Base-by-base conservation (phyloP, 1,140 invertebrate genomes). In the Myzus persicae region DNA sequence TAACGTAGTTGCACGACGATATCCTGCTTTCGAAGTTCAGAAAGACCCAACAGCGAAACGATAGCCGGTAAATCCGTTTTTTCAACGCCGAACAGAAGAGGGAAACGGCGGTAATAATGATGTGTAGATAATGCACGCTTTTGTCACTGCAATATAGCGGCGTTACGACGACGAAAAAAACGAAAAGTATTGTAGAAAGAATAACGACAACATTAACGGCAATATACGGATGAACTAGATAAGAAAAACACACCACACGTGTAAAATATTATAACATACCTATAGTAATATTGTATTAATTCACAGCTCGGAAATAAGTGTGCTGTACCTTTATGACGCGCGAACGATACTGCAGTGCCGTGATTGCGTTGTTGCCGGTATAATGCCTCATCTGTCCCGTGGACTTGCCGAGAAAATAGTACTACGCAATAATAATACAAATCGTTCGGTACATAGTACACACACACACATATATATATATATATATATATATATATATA, bases 1-100 rank as follows among this genome's bases (percentile, higher is more conserved):
- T 90, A 59, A 90, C 88, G 88, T 90, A 51, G 51, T 54, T 59
- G 51, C 51, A 90, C 88, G 88, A 90, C 48, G 88, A 90, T 90
- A 90, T 90, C 54, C 88, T 90, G 88, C 38, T 90, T 59, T 59
- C 9, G 88, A 90, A 54, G 42, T 40, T 40, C 51, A 54, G 36
- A 90, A 59, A 31, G 51, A 90, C 36, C 51, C 22, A 26, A 59
- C 51, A 31, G 51, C 51, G 88, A 59, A 90, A 44, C 31, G 59
- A 76, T 85, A 85, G 7, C 5, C 5, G 42, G 84, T n/a, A 44
- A 85, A 85, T n/a, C 26, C 38, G 42, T n/a, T 44, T 85, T 85
- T 44, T 44, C 38, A 89, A 48, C n/a, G 6, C 11, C 22, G 46
- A 51, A 20, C n/a, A 36, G 46, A 89, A 36, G 36, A 38, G 36